A percentile compares a stretch with the other conserved stretches of the same genome.
phyloP scores from a whole-genome alignment of 2,888 invertebrate species.

The Aplocera efformata region DNA sequence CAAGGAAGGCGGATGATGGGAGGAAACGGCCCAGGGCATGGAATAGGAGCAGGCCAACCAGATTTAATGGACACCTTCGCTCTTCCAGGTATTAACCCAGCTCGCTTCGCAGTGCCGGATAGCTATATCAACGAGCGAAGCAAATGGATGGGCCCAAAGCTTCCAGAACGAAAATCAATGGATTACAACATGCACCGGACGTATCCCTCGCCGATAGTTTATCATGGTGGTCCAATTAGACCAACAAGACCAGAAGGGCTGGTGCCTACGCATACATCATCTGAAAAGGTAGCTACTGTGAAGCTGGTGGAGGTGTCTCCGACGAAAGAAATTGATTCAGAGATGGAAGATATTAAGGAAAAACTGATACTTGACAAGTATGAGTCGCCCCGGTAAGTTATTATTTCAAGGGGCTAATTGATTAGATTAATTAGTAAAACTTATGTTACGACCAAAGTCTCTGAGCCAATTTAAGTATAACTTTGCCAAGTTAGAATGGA shows the following conservation, averaged over 20 bases:
- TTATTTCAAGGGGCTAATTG: no score
- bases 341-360: slow-evolving; percentile 32
- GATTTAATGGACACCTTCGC: background rate
- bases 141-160: slow-evolving; percentile 19
- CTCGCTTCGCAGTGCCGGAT: slow-evolving; percentile 24
- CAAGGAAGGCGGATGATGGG: slow-evolving; percentile 27
- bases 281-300: background rate
- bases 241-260: slow-evolving; percentile 2
- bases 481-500: no score
- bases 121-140: slow-evolving; percentile 1
- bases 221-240: slow-evolving; percentile 9
- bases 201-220: slow-evolving; percentile 13
- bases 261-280: background rate
- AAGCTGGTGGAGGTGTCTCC: background rate
- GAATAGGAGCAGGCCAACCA: background rate
- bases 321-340: slow-evolving; percentile 3
- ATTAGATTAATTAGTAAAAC: no score
- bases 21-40: background rate
- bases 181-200: background rate
- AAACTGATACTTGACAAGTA: slow-evolving; percentile 34
- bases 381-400: slow-evolving; percentile 29
- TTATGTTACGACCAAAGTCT: no score
- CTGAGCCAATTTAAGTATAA: no score
- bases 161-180: background rate
- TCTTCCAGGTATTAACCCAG: slow-evolving; percentile 11